Evolutionary conservation across 2,113 vertebrate genomes (phyloP).

Genomic region (Oenanthe oenanthe): DNA sequence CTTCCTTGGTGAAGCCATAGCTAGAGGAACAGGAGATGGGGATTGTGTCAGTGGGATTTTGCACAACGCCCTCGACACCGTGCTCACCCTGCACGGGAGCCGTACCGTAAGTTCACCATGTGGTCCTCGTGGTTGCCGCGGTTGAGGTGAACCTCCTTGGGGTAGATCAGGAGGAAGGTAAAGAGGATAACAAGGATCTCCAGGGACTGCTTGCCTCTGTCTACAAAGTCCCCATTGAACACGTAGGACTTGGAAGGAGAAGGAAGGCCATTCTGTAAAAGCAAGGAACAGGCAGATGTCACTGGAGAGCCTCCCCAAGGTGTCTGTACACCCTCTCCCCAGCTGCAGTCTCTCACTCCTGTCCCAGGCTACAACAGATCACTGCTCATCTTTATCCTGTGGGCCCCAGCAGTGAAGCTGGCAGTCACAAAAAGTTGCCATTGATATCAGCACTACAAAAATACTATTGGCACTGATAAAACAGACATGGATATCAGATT

Average conservation of each 20-base stretch:
- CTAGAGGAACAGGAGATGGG: conserved; percentile 69
- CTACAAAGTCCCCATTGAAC: conserved; percentile 95
- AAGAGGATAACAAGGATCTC: conserved; percentile 92
- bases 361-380: background rate
- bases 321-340: rapidly evolving
- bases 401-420: background rate
- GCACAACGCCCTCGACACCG: rapidly evolving
- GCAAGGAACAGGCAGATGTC: background rate
- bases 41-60: background rate
- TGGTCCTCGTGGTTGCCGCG: conserved; percentile 93
- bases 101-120: conserved; percentile 89
- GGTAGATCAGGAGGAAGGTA: conserved; percentile 90
- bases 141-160: conserved; percentile 89
- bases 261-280: conserved; percentile 88
- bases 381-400: background rate
- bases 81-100: background rate
- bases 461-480: background rate
- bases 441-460: background rate
- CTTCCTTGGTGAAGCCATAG: conserved; percentile 92
- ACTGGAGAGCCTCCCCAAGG: background rate
- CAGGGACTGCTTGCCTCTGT: conserved; percentile 89
- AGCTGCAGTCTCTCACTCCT: background rate
- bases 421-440: background rate
- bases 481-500: rapidly evolving
- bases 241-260: conserved; percentile 87